Conservation (phyloP, 2,797 vertebrate genomes). For the Tamandua tetradactyla region DNA sequence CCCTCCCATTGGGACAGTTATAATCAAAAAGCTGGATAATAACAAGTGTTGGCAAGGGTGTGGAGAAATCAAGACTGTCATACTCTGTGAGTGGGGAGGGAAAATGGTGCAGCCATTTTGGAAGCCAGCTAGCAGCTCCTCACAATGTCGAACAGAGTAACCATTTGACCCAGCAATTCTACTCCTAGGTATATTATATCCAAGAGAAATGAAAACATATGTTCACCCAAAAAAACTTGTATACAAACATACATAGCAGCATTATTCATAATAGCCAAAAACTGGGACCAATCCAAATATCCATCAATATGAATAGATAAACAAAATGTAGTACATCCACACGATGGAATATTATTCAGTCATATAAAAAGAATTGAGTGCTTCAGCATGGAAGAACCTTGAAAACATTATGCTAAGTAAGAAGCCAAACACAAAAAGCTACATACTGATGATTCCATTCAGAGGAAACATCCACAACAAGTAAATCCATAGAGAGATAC, state of each 20-base stretch:
- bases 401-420: background rate
- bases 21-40: background rate
- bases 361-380: background rate
- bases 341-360: background rate
- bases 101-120: background rate
- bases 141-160: background rate
- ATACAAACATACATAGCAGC: background rate
- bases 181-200: too few species aligned
- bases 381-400: background rate
- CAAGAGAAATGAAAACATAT: too few species aligned
- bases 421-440: background rate
- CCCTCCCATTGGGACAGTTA: background rate
- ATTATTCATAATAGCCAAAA: background rate
- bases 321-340: too few species aligned
- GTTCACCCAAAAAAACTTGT: background rate
- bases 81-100: background rate
- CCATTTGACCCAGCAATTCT: background rate
- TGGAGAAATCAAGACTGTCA: background rate
- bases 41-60: background rate
- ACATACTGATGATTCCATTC: background rate
- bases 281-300: background rate
- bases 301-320: background rate
- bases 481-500: background rate
- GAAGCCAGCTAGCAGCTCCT: background rate
- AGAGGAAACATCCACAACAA: background rate